Evolutionary conservation across 1,140 invertebrate genomes (phyloP).

Genomic region (Drosophila orosa): DNA sequence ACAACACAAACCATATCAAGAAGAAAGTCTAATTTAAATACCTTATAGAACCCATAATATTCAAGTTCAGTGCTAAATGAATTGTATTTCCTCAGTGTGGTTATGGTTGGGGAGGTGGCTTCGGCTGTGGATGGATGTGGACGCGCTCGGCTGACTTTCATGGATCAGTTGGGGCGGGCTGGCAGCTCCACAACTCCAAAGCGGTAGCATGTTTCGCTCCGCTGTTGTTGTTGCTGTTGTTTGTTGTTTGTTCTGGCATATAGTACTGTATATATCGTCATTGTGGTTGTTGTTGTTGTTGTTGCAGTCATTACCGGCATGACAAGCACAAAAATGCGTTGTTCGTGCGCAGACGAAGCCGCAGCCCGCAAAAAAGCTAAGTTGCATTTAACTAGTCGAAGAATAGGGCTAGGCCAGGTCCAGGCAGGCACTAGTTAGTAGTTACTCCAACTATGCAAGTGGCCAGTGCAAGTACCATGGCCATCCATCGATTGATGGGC

Average conservation of each 20-base stretch:
- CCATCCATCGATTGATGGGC: constrained; percentile 68
- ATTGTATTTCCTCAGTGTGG: constrained; percentile 12
- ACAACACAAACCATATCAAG: too few relatives aligned
- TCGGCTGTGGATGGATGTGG: constrained; percentile 51
- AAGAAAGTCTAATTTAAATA: not conserved
- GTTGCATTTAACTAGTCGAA: constrained; percentile 75
- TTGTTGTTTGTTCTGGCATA: constrained; percentile 44
- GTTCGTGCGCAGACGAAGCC: constrained; percentile 65
- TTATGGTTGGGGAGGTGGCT: constrained; percentile 28
- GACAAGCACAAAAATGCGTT: constrained; percentile 83
- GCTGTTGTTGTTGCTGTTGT: constrained; percentile 36
- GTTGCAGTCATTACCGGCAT: constrained; percentile 81
- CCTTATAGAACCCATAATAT: not conserved
- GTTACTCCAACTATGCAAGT: constrained; percentile 42
- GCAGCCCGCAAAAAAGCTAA: constrained; percentile 52
- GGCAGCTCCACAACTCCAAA: constrained; percentile 67
- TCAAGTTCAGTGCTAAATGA: not conserved
- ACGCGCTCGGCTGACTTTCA: constrained; percentile 81
- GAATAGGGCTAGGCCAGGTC: constrained; percentile 49
- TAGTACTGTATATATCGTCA: constrained; percentile 8
- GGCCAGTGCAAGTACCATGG: constrained; percentile 18
- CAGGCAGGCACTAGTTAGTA: constrained; percentile 23
- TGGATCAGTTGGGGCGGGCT: constrained; percentile 80
- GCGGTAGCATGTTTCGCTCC: constrained; percentile 60
- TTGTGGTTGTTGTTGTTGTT: constrained; percentile 34